Conservation (phyloP, 2,113 vertebrate species). For the Pristiophorus japonicus region DNA sequence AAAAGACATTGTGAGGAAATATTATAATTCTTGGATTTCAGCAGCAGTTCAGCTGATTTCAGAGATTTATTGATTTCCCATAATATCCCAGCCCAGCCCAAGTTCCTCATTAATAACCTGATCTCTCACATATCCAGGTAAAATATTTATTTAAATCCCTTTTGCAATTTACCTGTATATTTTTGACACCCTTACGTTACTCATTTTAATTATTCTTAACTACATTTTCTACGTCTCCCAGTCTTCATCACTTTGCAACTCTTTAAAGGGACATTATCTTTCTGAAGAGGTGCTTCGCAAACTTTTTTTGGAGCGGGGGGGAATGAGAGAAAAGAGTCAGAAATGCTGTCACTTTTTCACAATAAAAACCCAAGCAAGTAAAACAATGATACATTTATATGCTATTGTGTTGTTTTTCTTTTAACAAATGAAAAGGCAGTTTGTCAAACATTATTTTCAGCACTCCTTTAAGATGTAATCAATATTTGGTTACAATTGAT, state of each 20-base stretch:
- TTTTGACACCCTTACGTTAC: background rate
- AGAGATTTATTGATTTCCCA: background rate
- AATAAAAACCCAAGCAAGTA: background rate
- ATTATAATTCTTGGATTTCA: background rate
- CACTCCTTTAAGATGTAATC: slow-evolving; percentile 1
- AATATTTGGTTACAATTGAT: slow-evolving; percentile 2
- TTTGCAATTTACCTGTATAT: background rate
- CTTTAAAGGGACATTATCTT: background rate
- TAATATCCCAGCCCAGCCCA: background rate
- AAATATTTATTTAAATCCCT: background rate
- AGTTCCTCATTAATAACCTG: background rate
- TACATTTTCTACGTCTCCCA: background rate
- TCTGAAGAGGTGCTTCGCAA: background rate
- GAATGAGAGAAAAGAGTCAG: background rate
- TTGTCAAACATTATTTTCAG: background rate
- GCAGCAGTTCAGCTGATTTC: background rate
- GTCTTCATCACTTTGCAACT: background rate
- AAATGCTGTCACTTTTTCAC: background rate
- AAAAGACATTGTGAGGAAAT: background rate
- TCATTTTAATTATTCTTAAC: background rate
- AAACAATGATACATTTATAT: background rate
- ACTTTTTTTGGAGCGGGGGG: background rate
- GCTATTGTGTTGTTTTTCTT: background rate
- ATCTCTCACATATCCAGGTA: background rate
- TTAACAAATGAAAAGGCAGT: background rate